phyloP scores from a whole-genome alignment of 1,140 invertebrate species.

The Amphibalanus amphitrite region DNA sequence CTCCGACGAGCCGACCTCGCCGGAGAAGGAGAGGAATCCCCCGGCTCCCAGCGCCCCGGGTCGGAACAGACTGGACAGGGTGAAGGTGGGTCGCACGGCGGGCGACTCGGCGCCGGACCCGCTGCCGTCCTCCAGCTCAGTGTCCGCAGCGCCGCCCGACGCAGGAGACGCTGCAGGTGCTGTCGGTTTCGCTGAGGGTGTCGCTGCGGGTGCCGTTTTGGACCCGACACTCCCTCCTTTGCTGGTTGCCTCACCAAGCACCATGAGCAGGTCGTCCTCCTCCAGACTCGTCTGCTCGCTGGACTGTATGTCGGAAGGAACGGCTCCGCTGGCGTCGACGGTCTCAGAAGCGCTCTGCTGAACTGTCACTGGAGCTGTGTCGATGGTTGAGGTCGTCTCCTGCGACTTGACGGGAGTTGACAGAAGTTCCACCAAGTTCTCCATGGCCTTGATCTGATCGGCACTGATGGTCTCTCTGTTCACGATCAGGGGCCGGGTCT shows the following conservation, averaged over 20 bases:
- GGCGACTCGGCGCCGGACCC: background rate
- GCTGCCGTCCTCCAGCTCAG: background rate
- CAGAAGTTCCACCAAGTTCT: background rate
- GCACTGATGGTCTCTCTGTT: background rate
- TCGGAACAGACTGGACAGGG: background rate
- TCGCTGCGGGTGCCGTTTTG: too few relatives aligned
- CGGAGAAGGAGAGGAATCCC: background rate
- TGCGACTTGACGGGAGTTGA: background rate
- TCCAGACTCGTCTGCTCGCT: background rate
- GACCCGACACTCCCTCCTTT: background rate
- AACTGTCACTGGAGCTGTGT: background rate
- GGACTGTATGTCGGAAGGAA: background rate
- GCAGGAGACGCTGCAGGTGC: background rate
- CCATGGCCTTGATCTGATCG: background rate
- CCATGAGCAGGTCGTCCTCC: background rate
- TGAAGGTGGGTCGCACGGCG: background rate
- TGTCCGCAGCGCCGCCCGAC: too few relatives aligned
- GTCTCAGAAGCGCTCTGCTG: background rate
- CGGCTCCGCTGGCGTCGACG: background rate
- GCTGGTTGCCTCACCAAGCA: background rate
- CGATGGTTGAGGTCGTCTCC: background rate
- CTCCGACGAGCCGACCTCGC: background rate
- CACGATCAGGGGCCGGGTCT: background rate
- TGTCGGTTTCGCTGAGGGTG: background rate
- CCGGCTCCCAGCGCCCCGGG: too few relatives aligned